phyloP scores from a whole-genome alignment of 2,888 invertebrate genomes.

The Odontocolon sp. region DNA sequence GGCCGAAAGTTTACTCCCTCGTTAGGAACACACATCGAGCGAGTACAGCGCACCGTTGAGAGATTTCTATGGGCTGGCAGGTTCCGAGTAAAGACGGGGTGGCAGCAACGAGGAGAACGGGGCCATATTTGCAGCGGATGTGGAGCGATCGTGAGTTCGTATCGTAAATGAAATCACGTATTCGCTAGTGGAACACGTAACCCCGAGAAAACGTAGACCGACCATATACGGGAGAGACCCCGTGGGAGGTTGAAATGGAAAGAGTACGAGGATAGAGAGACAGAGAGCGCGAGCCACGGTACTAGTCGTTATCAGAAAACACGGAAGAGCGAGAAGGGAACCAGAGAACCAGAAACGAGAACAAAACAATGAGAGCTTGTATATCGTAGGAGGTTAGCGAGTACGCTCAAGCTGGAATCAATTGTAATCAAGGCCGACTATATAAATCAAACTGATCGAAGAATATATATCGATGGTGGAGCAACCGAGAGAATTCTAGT shows the following conservation, averaged over 20 bases:
- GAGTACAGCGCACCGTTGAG: constrained; percentile 42
- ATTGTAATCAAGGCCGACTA: constrained; percentile 73
- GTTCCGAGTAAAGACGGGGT: constrained; percentile 30
- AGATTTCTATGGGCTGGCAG: constrained; percentile 47
- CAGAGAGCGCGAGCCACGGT: constrained; percentile 35
- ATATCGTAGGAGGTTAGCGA: background rate
- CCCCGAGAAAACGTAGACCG: constrained; percentile 56
- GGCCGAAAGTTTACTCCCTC: constrained; percentile 57
- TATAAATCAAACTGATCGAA: constrained; percentile 72
- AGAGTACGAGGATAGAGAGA: background rate
- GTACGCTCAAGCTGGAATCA: constrained; percentile 70
- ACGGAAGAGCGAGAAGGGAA: background rate
- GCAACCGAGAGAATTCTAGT: background rate
- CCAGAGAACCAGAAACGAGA: constrained; percentile 7
- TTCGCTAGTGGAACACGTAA: constrained; percentile 75
- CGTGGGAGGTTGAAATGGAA: constrained; percentile 11
- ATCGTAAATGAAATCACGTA: constrained; percentile 80
- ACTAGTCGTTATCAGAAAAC: constrained; percentile 26
- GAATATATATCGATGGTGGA: constrained; percentile 42
- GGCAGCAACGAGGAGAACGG: constrained; percentile 41
- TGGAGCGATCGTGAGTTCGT: constrained; percentile 75
- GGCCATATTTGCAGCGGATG: constrained; percentile 69
- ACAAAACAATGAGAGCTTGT: constrained; percentile 46
- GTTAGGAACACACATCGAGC: constrained; percentile 55
- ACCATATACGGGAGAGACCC: constrained; percentile 21